Evolutionary conservation across 2,113 vertebrate genomes (phyloP).

Genomic region (Apeltes quadracus): DNA sequence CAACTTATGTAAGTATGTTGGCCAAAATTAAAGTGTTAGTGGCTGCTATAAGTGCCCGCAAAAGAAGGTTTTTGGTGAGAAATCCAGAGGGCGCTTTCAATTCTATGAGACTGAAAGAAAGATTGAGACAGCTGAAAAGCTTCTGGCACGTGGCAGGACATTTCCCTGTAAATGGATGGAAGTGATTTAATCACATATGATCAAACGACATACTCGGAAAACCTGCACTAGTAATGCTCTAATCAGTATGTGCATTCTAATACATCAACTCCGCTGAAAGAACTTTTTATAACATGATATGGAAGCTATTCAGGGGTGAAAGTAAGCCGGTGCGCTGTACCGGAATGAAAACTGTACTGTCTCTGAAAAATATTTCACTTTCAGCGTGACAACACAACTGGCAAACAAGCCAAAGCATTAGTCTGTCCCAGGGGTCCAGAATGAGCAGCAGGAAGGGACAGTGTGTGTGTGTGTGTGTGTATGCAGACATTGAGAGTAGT

Average conservation of each 20-base stretch:
- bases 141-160: neutral
- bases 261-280: constrained; percentile 27
- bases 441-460: constrained; percentile 23
- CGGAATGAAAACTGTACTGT: too few species aligned
- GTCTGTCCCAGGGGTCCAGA: constrained; percentile 29
- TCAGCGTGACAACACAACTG: too few species aligned
- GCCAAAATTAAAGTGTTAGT: neutral
- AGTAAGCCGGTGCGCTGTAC: too few species aligned
- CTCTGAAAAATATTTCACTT: too few species aligned
- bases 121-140: neutral
- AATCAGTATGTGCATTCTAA: constrained; percentile 36
- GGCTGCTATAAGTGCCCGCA: neutral
- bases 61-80: neutral
- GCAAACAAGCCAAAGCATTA: constrained; percentile 29
- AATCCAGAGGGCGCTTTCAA: neutral
- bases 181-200: constrained; percentile 31
- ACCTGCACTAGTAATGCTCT: constrained; percentile 5
- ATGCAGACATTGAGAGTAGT: neutral
- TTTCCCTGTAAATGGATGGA: neutral
- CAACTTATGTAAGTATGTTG: too few species aligned
- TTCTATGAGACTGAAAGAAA: neutral
- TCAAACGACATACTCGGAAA: constrained; percentile 35
- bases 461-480: constrained; percentile 18
- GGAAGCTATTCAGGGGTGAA: too few species aligned
- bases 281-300: constrained; percentile 45